phyloP scores from a whole-genome alignment of 2,888 invertebrate genomes.

The Notodromas monacha region DNA sequence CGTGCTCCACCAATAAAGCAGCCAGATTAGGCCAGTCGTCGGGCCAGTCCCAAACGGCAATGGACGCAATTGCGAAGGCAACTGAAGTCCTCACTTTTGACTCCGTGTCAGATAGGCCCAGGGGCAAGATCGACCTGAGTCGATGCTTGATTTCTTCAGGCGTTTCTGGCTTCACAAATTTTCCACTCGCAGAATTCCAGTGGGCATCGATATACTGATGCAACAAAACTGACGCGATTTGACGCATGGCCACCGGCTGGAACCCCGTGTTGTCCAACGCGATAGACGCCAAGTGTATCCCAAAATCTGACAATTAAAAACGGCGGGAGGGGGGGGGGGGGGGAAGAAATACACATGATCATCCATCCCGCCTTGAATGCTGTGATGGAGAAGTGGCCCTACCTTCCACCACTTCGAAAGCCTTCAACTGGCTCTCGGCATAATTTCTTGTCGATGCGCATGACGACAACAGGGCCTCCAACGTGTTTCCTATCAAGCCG shows the following conservation, averaged over 20 bases:
- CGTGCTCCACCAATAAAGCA: conserved; percentile 25
- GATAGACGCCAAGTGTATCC: conserved; percentile 29
- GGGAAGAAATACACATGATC: too few relatives aligned
- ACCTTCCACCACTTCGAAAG: too few relatives aligned
- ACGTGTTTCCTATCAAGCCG: too few relatives aligned
- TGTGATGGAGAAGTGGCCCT: too few relatives aligned
- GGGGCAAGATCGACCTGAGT: conserved; percentile 27
- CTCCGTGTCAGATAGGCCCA: conserved; percentile 29
- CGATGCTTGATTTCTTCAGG: conserved; percentile 24
- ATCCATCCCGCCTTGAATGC: too few relatives aligned
- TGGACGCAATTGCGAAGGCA: conserved; percentile 32
- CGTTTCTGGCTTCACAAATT: conserved; percentile 23
- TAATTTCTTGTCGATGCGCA: too few relatives aligned
- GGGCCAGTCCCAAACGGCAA: conserved; percentile 38
- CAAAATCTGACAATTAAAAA: conserved; percentile 24
- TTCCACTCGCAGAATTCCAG: conserved; percentile 25
- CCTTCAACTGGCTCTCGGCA: too few relatives aligned
- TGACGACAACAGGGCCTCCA: too few relatives aligned
- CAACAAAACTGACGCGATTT: conserved; percentile 32
- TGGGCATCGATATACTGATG: conserved; percentile 35
- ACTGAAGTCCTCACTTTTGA: conserved; percentile 28
- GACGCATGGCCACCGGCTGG: conserved; percentile 26
- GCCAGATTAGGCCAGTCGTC: conserved; percentile 33
- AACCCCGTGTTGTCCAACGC: conserved; percentile 27
- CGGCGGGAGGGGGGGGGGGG: too few relatives aligned